Conservation (phyloP, 2,888 invertebrate species). For the Oligia strigilis region DNA sequence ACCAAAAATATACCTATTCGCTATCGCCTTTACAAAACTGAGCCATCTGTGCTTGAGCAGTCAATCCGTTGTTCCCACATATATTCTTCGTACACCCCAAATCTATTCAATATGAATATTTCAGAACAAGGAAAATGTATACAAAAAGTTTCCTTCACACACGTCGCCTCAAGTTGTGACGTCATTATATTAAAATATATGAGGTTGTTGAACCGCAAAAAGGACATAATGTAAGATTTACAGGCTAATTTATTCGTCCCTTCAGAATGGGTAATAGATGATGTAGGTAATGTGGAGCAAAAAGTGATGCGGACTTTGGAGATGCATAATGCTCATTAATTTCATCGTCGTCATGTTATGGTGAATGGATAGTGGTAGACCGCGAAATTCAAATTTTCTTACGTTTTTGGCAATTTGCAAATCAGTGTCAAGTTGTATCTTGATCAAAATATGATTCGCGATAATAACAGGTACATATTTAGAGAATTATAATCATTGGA, state of each 20-base stretch:
- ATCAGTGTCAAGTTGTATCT: too few relatives aligned
- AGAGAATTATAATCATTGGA: too few relatives aligned
- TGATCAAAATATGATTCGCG: too few relatives aligned
- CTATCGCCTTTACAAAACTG: neutral
- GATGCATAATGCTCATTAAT: neutral
- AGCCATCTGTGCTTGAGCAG: constrained; percentile 16
- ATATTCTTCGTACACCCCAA: constrained; percentile 26
- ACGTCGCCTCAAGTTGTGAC: constrained; percentile 27
- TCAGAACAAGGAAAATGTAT: constrained; percentile 46
- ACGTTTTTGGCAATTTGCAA: too few relatives aligned
- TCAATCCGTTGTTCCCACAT: constrained; percentile 39
- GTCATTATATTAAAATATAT: constrained; percentile 51
- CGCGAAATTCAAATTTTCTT: too few relatives aligned
- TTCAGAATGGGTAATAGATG: constrained; percentile 39
- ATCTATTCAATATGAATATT: constrained; percentile 63
- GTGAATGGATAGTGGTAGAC: too few relatives aligned
- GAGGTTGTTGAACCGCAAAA: constrained; percentile 47
- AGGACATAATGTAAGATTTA: constrained; percentile 22
- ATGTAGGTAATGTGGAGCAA: constrained; percentile 12
- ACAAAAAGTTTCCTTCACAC: constrained; percentile 37
- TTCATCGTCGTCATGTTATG: neutral
- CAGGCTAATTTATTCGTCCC: constrained; percentile 47
- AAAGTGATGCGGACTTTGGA: constrained; percentile 18
- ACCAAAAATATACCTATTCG: neutral
- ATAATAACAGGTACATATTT: too few relatives aligned